phyloP scores from a whole-genome alignment of 2,888 invertebrate genomes.

The Cheilosia impressa region DNA sequence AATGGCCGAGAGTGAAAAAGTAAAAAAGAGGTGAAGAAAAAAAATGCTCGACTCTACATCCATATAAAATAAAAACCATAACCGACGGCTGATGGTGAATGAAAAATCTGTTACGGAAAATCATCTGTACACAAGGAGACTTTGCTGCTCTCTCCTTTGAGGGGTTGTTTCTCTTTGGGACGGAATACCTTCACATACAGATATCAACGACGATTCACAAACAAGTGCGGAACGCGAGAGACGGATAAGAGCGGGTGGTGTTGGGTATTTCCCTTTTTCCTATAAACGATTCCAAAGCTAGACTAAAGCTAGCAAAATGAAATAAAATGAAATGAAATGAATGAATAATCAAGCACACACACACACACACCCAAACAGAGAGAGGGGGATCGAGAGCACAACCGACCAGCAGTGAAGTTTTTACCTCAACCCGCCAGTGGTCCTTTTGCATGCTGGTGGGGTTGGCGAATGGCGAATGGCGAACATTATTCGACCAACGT shows the following conservation, averaged over 20 bases:
- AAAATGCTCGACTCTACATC: constrained; percentile 1
- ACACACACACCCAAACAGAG: not conserved
- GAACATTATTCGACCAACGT: constrained; percentile 33
- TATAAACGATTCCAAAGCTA: constrained; percentile 70
- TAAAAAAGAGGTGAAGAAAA: not conserved
- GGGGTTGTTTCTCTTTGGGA: constrained; percentile 1
- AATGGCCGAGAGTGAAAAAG: constrained; percentile 30
- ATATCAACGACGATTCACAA: constrained; percentile 58
- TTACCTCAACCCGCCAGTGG: not conserved
- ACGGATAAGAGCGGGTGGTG: constrained; percentile 1
- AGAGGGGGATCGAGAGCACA: constrained; percentile 12
- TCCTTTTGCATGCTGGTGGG: constrained; percentile 6
- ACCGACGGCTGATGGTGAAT: constrained; percentile 68
- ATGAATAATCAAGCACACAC: constrained; percentile 76
- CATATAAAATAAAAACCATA: constrained; percentile 48
- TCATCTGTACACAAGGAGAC: constrained; percentile 60
- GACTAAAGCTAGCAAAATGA: constrained; percentile 72
- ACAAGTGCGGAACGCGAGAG: not conserved
- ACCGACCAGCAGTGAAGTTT: constrained; percentile 42
- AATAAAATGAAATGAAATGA: constrained; percentile 75
- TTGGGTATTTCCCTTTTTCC: constrained; percentile 36
- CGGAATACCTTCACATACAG: constrained; percentile 41
- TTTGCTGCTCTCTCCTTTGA: constrained; percentile 30
- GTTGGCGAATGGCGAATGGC: not conserved
- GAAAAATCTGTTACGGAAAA: constrained; percentile 74